phyloP scores from a whole-genome alignment of 92 coral and sea anemone genomes.

The Epizoanthus illoricatus region DNA sequence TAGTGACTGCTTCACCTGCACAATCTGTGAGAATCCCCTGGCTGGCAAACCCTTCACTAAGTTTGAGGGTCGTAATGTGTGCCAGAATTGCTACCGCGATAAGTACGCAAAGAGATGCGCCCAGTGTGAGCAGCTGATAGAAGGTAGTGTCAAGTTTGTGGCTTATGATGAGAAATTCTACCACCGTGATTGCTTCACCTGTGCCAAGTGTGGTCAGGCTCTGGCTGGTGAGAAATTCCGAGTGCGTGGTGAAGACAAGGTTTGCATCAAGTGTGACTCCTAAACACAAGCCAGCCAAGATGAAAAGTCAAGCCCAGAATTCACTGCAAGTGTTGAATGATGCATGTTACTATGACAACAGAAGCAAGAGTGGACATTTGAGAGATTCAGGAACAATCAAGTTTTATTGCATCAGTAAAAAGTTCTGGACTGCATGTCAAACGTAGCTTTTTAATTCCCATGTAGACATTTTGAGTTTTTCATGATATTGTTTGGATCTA shows the following conservation, averaged over 20 bases:
- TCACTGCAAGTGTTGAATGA: constrained; percentile 7
- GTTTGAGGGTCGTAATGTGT: constrained; percentile 81
- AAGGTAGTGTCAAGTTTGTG: constrained; percentile 96
- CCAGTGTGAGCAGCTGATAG: constrained; percentile 75
- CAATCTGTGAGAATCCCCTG: constrained; percentile 72
- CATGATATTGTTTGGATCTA: not conserved
- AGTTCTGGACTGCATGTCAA: not conserved
- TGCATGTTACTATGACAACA: not conserved
- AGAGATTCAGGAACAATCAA: not conserved
- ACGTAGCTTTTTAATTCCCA: not conserved
- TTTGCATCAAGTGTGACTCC: constrained; percentile 76
- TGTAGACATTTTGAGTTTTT: not conserved
- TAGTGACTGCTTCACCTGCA: constrained; percentile 83
- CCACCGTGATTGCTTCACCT: constrained; percentile 97
- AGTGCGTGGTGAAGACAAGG: constrained; percentile 66
- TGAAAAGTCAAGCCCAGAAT: too few species aligned
- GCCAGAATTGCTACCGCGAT: constrained; percentile 90
- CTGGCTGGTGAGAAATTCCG: constrained; percentile 95
- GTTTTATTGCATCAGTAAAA: not conserved
- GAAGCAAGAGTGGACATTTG: not conserved
- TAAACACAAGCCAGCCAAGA: not conserved
- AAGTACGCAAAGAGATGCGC: constrained; percentile 89
- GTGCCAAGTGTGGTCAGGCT: constrained; percentile 73
- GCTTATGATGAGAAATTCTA: constrained; percentile 86
- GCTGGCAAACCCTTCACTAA: constrained; percentile 98